Percentiles rank a stretch among this genome's conserved stretches.
These are phyloP conservation scores for Orbicella faveolata DNA, from an alignment of 64 coral and sea anemone species.

Conservation along the genomic window DNA sequence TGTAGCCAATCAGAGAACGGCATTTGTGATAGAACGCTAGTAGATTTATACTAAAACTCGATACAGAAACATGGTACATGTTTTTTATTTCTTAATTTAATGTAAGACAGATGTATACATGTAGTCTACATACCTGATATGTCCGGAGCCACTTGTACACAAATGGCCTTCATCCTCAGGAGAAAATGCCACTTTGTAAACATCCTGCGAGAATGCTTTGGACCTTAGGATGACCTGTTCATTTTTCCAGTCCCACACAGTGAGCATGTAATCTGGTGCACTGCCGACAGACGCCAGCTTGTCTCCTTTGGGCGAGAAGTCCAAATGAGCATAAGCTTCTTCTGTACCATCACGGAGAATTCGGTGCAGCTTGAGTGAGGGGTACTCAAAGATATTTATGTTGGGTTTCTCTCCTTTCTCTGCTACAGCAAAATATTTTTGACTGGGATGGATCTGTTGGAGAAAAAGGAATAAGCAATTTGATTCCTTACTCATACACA, in stretches of 20 bases:
- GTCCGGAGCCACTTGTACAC: slow-evolving; percentile 89
- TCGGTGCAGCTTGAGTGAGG: slow-evolving; percentile 90
- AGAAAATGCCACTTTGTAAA: slow-evolving; percentile 94
- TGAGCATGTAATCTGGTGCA: slow-evolving; percentile 97
- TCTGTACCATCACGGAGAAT: slow-evolving; percentile 88
- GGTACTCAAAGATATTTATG: slow-evolving; percentile 97
- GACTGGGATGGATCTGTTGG: slow-evolving; percentile 85
- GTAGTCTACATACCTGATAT: slow-evolving; percentile 68
- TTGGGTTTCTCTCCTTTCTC: slow-evolving; percentile 91
- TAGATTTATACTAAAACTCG: too few relatives aligned
- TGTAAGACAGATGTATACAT: too few relatives aligned
- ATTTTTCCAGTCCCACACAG: slow-evolving; percentile 98
- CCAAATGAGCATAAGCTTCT: slow-evolving; percentile 91
- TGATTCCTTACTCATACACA: background rate
- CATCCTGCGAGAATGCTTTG: slow-evolving; percentile 97
- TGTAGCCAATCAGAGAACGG: too few relatives aligned
- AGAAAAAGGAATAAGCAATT: background rate
- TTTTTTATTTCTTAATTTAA: too few relatives aligned
- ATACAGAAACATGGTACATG: too few relatives aligned
- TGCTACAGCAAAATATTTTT: slow-evolving; percentile 98
- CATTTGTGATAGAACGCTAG: too few relatives aligned
- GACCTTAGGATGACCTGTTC: slow-evolving; percentile 86
- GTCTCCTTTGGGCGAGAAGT: slow-evolving; percentile 90
- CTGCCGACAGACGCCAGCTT: slow-evolving; percentile 94
- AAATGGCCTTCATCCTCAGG: slow-evolving; percentile 96